Base-by-base conservation (phyloP, 2,888 invertebrate genomes). In the Leptogaster cylindrica region DNA sequence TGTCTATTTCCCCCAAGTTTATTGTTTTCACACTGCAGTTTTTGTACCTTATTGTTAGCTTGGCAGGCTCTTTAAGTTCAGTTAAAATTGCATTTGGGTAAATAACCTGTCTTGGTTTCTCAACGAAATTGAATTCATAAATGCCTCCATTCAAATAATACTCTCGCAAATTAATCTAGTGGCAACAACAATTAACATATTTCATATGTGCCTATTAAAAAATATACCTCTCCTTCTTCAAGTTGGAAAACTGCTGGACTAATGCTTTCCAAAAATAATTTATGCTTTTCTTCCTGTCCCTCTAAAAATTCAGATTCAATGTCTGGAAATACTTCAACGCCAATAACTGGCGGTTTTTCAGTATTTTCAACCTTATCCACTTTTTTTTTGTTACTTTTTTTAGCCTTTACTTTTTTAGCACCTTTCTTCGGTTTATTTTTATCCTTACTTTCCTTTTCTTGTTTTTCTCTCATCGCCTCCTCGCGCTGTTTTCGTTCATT, bases 101-200 rank as follows among this genome's bases (percentile, higher is more conserved):
- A n/a, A 75, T 71, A 1, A 69, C 70, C 48, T 74, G 73, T 0
- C 28, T 23, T 2, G 76, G 76, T 8, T 77, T 77, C 0, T 70
- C 69, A 2, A 79, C 73, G 65, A 75, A 74, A 52, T 75, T 68
- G 0, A 79, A 55, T 14, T 76, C 75, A 71, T 79, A 80, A 0
- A 79, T 51, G 0, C 79, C 79, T 3, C 80, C 79, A 33, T 78
- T 68, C 25, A 80, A 72, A 0, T 76, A 70, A 36, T 71, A 71
- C 51, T 77, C 69, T 7, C 76, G 72, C 1, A 79, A 68, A 70
- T 79, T 79, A 0, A 80, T 73, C 80, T 79, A 39, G 10, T 39
- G 28, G 41, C 10, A 25, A 50, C 4, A 28, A 8, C 41, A 44
- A 27, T 18, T 44, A 28, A 7, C n/a, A 28, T 27, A 12, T 5